Base-by-base conservation (phyloP, 2,797 vertebrate species). In the Microctenopoma stevenorrisi region DNA sequence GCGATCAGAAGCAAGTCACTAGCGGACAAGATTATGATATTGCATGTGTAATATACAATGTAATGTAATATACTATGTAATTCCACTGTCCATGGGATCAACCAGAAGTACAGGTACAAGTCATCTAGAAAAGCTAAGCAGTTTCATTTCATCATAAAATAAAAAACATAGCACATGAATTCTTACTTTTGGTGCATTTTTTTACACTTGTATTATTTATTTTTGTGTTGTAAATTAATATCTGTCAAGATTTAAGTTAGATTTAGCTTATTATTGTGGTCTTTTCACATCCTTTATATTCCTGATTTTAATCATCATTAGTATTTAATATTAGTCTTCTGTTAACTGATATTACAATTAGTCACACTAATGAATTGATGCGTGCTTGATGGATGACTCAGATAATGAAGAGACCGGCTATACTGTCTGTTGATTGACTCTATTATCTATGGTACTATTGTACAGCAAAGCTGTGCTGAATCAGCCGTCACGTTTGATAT, bases 311-410 rank as follows among this genome's bases (percentile, higher is more conserved):
- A 72, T 43, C 1, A 2, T n/a, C 49, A 18, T 42, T 33, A 49
- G 16, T 37, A 53, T 14, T 62, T 56, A 56, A 54, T 28, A 16
- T 2, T 52, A 44, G 47, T 40, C 4, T 49, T 66, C 4, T 42
- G 50, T 18, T 33, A 47, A 40, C 14, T 53, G 18, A 50, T 70
- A 57, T 61, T 1, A 52, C 64, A 13, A 54, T 26, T 16, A 35
- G 14, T 10, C 6, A 30, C 40, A 37, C 0, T 35, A 16, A 62
- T 56, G 7, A 15, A 18, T n/a, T 33, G 3, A 30, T 59, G 51
- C 28, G 40, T 50, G 55, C 12, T 44, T 70, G 35, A 68, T 15
- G 11, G 50, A 61, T 14, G n/a, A 30, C 5, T 42, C 47, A 22
- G 26, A 15, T 49, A 25, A 54, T 48, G n/a, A 38, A 22, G 3